phyloP scores from a whole-genome alignment of 2,797 vertebrate species.

The Enteromius trimaculatus region DNA sequence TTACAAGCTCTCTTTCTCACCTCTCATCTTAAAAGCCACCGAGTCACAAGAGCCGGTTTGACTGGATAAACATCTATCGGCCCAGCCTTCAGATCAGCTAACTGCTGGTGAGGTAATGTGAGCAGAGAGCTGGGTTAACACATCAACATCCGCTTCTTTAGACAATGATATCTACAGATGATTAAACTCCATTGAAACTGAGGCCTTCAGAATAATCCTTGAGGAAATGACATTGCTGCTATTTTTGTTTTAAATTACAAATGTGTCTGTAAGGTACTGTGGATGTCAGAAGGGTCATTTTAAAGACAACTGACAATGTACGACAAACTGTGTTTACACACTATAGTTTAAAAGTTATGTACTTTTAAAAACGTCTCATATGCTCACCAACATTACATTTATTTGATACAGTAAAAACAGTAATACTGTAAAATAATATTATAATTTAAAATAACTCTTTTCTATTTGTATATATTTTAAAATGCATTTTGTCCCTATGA shows the following conservation, averaged over 20 bases:
- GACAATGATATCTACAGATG: slow-evolving; percentile 25
- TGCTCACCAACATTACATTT: background rate
- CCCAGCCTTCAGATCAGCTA: slow-evolving; percentile 58
- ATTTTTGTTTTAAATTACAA: background rate
- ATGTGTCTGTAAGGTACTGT: background rate
- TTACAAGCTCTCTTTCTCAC: slow-evolving; percentile 33
- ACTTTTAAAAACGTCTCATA: background rate
- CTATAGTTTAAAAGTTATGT: background rate
- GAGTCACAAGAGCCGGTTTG: slow-evolving; percentile 66
- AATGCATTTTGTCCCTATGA: background rate
- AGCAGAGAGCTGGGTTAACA: slow-evolving; percentile 49
- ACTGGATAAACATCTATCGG: slow-evolving; percentile 67
- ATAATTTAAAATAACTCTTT: background rate
- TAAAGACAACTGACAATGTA: background rate
- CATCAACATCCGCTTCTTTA: slow-evolving; percentile 45
- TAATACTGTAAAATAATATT: background rate
- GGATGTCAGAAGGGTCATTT: background rate
- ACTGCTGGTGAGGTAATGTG: slow-evolving; percentile 26
- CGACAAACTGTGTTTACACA: background rate
- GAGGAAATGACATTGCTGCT: slow-evolving; percentile 1
- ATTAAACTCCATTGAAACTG: background rate
- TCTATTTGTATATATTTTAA: background rate
- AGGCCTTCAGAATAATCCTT: background rate
- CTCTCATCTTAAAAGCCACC: slow-evolving; percentile 14
- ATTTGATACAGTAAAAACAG: background rate